Conservation (phyloP, 2,888 invertebrate genomes). For the Sphinx pinastri region DNA sequence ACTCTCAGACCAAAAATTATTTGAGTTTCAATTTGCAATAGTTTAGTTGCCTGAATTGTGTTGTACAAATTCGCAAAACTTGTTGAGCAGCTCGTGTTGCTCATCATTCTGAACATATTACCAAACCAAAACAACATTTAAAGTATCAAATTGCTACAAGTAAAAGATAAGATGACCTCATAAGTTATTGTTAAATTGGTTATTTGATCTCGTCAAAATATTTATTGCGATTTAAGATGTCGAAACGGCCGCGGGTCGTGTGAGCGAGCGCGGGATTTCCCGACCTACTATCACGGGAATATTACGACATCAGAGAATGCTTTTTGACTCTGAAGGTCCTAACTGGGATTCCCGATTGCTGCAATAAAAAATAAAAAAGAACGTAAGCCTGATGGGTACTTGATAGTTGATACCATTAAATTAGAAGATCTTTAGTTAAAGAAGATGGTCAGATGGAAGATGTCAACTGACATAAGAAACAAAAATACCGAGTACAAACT, state of each 20-base stretch:
- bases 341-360: too few species aligned
- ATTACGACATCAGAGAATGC: neutral
- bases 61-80: too few species aligned
- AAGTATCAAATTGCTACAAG: neutral
- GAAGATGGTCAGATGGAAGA: too few species aligned
- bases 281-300: neutral
- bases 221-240: neutral
- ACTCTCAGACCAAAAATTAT: too few species aligned
- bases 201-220: slow-evolving; percentile 12
- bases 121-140: neutral
- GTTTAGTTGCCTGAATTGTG: too few species aligned
- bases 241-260: neutral
- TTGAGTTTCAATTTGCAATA: too few species aligned
- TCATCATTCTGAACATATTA: neutral
- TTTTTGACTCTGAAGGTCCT: neutral
- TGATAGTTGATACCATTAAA: neutral
- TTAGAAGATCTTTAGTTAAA: too few species aligned
- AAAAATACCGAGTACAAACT: neutral
- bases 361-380: too few species aligned
- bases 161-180: neutral
- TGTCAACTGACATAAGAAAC: too few species aligned
- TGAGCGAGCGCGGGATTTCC: neutral
- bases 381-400: neutral
- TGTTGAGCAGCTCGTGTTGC: too few species aligned
- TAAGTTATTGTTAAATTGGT: neutral